Conservation (phyloP, 1,140 invertebrate genomes). For the Oppia nitens region DNA sequence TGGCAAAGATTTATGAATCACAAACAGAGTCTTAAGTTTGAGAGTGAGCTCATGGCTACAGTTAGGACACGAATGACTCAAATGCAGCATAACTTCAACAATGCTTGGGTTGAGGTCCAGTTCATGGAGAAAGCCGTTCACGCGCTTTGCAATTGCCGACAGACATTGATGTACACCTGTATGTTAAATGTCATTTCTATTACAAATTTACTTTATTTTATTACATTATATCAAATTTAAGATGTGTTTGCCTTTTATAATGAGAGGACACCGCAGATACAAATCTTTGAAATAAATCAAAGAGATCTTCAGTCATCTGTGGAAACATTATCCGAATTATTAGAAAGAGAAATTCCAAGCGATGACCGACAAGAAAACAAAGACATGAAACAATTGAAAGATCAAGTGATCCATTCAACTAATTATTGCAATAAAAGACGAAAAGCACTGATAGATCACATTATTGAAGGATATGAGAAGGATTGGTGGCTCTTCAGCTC, state of each 20-base stretch:
- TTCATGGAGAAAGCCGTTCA: conserved; percentile 83
- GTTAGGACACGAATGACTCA: conserved; percentile 78
- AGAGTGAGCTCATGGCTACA: conserved; percentile 77
- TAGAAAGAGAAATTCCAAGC: background rate
- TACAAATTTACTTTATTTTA: too few relatives aligned
- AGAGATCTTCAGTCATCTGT: background rate
- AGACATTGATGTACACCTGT: conserved; percentile 97
- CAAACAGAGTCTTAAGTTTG: conserved; percentile 85
- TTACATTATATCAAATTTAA: too few relatives aligned
- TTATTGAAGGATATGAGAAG: background rate
- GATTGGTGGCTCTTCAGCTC: conserved; percentile 6
- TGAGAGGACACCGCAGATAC: background rate
- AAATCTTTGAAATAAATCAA: background rate
- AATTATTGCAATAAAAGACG: background rate
- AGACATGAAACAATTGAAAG: background rate
- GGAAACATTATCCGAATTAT: background rate
- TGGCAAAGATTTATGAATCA: conserved; percentile 99
- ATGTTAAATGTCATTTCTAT: too few relatives aligned
- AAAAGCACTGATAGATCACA: background rate
- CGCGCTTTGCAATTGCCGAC: conserved; percentile 84
- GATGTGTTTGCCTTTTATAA: conserved; percentile 1
- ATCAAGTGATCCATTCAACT: background rate
- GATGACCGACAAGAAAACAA: background rate
- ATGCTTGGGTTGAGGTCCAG: conserved; percentile 99
- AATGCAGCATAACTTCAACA: conserved; percentile 50